A percentile compares a stretch with the other conserved stretches of the same genome.
Evolutionary conservation across 2,888 invertebrate species (phyloP).

Genomic region (Nomada fabriciana): DNA sequence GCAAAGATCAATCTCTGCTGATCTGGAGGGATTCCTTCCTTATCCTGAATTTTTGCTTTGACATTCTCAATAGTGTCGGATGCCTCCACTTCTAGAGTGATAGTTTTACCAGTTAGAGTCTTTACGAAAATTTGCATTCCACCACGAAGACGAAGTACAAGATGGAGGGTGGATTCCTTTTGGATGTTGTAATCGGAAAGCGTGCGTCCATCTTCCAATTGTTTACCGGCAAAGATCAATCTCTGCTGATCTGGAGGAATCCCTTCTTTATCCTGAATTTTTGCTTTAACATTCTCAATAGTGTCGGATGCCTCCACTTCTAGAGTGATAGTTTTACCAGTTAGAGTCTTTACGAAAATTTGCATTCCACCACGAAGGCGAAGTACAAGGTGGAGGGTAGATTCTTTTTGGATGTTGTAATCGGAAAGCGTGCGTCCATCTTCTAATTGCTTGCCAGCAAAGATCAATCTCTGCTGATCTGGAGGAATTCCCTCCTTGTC

Average conservation of each 20-base stretch:
- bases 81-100: slow-evolving; percentile 75
- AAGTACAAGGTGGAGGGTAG: slow-evolving; percentile 67
- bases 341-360: slow-evolving; percentile 70
- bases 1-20: slow-evolving; percentile 76
- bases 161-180: slow-evolving; percentile 73
- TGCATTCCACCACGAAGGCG: slow-evolving; percentile 70
- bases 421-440: slow-evolving; percentile 69
- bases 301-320: slow-evolving; percentile 76
- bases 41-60: slow-evolving; percentile 75
- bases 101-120: slow-evolving; percentile 70
- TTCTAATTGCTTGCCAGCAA: slow-evolving; percentile 70
- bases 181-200: slow-evolving; percentile 75
- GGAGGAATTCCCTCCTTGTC: slow-evolving; percentile 70
- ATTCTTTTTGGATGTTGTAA: slow-evolving; percentile 71
- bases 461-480: slow-evolving; percentile 69
- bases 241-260: slow-evolving; percentile 77
- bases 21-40: slow-evolving; percentile 76
- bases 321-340: slow-evolving; percentile 74
- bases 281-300: slow-evolving; percentile 75
- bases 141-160: slow-evolving; percentile 71
- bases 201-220: slow-evolving; percentile 73
- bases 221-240: slow-evolving; percentile 76
- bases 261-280: slow-evolving; percentile 76
- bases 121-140: slow-evolving; percentile 73
- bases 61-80: slow-evolving; percentile 76